Base-by-base conservation (phyloP, 2,888 invertebrate species). In the Rutpela maculata region DNA sequence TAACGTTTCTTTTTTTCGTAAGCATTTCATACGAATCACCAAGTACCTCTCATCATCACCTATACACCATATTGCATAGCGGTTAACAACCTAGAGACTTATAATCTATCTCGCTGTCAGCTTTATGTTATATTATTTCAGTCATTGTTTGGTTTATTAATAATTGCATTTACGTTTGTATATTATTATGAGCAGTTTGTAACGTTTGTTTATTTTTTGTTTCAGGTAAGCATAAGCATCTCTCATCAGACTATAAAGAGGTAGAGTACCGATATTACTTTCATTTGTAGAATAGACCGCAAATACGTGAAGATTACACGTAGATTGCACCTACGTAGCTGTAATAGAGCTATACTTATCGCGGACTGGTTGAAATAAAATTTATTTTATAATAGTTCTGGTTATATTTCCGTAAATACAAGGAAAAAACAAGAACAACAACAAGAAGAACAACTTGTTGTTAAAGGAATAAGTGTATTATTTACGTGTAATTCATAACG, bases 401-500 rank as follows among this genome's bases (percentile, higher is more conserved):
- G 78, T 79, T 74, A 79, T 74, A 77, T 81, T 81, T 77, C 79
- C 79, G 76, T 80, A 77, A 80, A 76, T 69, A 76, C 62, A 72
- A 78, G 78, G 78, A 68, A 60, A 74, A 70, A 71, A 77, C 70
- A 12, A 43, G 60, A n/a, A n/a, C n/a, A n/a, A n/a, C n/a, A n/a
- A n/a, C n/a, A n/a, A n/a, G n/a, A n/a, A n/a, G n/a, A n/a, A n/a
- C n/a, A n/a, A n/a, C 70, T 62, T 19, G 70, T 19, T 22, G 17
- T 70, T 50, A 60, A 70, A 57, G 35, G 43, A 43, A 59, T 60
- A 18, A 3, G 43, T 60, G 18, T n/a, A n/a, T 59, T 38, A 38
- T 70, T 70, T 35, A 7, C 11, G n/a, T 26, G 22, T 26, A 26
- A 26, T 26, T 3, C 22, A 26, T 26, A 4, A 26, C n/a, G n/a